phyloP scores from a whole-genome alignment of 2,113 vertebrate species.

The Myotis lucifugus region DNA sequence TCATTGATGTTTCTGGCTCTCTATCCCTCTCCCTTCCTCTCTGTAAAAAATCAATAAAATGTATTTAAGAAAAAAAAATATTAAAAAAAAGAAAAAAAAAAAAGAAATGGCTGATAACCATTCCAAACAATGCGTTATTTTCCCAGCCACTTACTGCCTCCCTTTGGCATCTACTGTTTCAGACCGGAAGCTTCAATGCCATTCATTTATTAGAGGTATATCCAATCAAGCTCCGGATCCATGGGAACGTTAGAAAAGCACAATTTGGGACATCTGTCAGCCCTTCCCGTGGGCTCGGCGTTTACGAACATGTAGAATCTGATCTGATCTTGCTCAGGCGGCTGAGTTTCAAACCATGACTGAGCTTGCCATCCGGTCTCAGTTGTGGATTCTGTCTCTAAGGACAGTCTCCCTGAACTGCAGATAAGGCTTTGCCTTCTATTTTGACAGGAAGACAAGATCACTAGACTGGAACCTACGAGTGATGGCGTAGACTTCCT shows the following conservation, averaged over 20 bases:
- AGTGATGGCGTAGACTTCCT: neutral
- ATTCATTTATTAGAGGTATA: neutral
- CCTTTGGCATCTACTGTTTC: neutral
- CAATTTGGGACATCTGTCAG: neutral
- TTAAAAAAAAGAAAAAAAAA: neutral
- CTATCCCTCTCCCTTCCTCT: too few species aligned
- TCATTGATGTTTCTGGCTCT: too few species aligned
- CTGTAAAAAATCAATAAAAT: too few species aligned
- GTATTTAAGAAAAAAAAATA: too few species aligned
- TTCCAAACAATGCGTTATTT: neutral
- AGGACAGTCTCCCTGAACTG: neutral
- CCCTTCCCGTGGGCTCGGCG: neutral
- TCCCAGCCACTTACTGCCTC: neutral
- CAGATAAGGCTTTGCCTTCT: conserved; percentile 20
- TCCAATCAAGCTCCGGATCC: neutral
- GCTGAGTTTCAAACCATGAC: neutral
- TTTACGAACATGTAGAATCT: neutral
- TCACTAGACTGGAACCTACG: neutral
- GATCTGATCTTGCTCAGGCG: conserved; percentile 3
- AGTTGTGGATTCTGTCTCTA: neutral
- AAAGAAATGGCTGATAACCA: neutral
- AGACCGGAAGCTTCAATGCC: neutral
- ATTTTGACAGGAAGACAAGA: neutral
- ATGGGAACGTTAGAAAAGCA: neutral
- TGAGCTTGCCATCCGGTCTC: neutral